A percentile compares a stretch with the other conserved stretches of the same genome.
These are phyloP conservation scores for Drosophila melanocephala DNA, from an alignment of 2,888 invertebrate species.

Conservation along the genomic window DNA sequence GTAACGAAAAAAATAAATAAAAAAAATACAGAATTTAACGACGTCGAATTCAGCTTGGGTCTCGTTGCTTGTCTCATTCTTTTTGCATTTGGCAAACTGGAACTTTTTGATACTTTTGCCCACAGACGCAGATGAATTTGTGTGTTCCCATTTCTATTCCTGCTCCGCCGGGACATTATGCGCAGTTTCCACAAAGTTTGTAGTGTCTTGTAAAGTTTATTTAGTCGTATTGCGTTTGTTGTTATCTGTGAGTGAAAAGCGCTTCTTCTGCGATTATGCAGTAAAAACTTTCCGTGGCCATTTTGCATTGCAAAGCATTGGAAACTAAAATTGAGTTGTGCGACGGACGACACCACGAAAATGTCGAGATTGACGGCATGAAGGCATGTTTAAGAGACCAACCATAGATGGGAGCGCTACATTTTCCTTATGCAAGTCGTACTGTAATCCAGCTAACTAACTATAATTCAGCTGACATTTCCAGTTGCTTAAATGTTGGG, in stretches of 20 bases:
- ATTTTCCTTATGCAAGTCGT: conserved; percentile 24
- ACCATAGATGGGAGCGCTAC: conserved; percentile 1
- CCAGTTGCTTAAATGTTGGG: conserved; percentile 66
- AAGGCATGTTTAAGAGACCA: conserved; percentile 41
- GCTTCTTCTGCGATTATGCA: conserved; percentile 79
- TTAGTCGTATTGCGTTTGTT: conserved; percentile 44
- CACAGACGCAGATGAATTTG: conserved; percentile 75
- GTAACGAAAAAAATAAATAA: conserved; percentile 35
- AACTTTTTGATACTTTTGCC: conserved; percentile 65
- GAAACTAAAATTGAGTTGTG: conserved; percentile 72
- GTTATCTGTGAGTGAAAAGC: conserved; percentile 51
- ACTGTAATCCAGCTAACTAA: conserved; percentile 34
- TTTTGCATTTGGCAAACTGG: conserved; percentile 73
- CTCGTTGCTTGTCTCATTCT: conserved; percentile 48
- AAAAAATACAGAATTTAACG: conserved; percentile 65
- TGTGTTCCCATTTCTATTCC: conserved; percentile 51
- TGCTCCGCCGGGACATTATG: conserved; percentile 64
- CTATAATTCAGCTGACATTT: conserved; percentile 59
- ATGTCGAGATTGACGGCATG: conserved; percentile 55
- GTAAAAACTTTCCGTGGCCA: conserved; percentile 69
- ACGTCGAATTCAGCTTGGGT: conserved; percentile 16
- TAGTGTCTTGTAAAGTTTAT: conserved; percentile 41
- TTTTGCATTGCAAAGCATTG: conserved; percentile 78
- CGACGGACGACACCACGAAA: conserved; percentile 43
- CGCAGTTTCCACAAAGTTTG: conserved; percentile 67